Evolutionary conservation across 1,140 invertebrate genomes (phyloP).

Genomic region (Bombus pyrosoma): DNA sequence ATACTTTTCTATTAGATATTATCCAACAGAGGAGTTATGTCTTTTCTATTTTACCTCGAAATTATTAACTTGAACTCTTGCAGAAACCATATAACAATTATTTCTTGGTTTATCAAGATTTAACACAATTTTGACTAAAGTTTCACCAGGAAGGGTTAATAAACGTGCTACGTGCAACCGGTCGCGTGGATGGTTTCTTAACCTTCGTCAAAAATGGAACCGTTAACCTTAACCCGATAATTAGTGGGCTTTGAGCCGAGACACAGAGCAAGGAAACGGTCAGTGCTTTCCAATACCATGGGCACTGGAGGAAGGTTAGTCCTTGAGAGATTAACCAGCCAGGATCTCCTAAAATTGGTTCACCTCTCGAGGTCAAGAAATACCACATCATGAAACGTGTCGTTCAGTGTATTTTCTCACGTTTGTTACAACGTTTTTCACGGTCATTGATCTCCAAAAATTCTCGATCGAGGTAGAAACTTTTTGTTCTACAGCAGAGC

Average conservation of each 20-base stretch:
- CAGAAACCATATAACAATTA: neutral
- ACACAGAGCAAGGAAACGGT: slow-evolving; percentile 54
- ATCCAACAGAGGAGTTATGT: neutral
- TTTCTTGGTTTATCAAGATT: neutral
- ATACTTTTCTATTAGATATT: neutral
- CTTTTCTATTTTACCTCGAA: neutral
- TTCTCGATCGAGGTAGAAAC: neutral
- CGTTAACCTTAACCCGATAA: slow-evolving; percentile 66
- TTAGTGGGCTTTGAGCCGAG: slow-evolving; percentile 59
- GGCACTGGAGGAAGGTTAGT: slow-evolving; percentile 41
- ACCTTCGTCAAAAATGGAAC: slow-evolving; percentile 62
- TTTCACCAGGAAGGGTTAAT: neutral
- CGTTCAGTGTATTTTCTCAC: neutral
- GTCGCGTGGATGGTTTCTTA: slow-evolving; percentile 26
- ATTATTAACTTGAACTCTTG: neutral
- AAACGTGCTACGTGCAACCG: neutral
- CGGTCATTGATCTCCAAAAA: neutral
- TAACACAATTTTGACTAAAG: neutral
- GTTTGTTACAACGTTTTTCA: neutral
- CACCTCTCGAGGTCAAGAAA: slow-evolving; percentile 51
- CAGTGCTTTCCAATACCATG: slow-evolving; percentile 57
- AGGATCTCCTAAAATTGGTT: slow-evolving; percentile 69
- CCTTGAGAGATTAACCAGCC: slow-evolving; percentile 55
- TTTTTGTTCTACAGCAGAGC: neutral
- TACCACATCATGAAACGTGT: slow-evolving; percentile 17